These are phyloP conservation scores for Andricus grossulariae DNA, from an alignment of 1,140 invertebrate genomes.

Conservation along the genomic window DNA sequence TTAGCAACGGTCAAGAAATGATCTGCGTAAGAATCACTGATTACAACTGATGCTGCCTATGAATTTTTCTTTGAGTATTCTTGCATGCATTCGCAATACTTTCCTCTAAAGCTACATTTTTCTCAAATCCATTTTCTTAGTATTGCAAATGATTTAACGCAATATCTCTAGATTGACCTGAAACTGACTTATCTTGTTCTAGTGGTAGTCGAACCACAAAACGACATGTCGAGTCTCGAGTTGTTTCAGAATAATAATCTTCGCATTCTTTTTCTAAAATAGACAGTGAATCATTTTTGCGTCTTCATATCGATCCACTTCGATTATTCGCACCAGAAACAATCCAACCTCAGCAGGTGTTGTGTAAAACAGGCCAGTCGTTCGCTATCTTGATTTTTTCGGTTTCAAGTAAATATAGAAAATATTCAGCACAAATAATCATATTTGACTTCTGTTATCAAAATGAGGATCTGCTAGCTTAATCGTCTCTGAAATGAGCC, in stretches of 20 bases:
- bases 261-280: background rate
- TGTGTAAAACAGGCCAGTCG: too few relatives aligned
- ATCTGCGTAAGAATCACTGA: too few relatives aligned
- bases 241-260: conserved; percentile 1
- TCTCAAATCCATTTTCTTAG: conserved; percentile 42
- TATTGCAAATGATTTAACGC: conserved; percentile 57
- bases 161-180: background rate
- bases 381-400: too few relatives aligned
- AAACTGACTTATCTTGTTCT: background rate
- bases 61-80: background rate
- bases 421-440: too few relatives aligned
- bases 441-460: conserved; percentile 5
- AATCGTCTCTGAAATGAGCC: conserved; percentile 30
- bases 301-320: too few relatives aligned
- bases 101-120: background rate
- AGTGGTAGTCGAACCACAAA: conserved; percentile 4
- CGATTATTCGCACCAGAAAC: too few relatives aligned
- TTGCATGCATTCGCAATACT: background rate
- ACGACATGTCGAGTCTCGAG: conserved; percentile 5
- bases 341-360: too few relatives aligned
- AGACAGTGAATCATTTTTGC: too few relatives aligned
- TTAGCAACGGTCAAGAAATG: conserved; percentile 57
- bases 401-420: too few relatives aligned
- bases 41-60: too few relatives aligned
- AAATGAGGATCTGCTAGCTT: conserved; percentile 26